Conservation (phyloP, 2,113 vertebrate genomes). For the Cavia aperea region DNA sequence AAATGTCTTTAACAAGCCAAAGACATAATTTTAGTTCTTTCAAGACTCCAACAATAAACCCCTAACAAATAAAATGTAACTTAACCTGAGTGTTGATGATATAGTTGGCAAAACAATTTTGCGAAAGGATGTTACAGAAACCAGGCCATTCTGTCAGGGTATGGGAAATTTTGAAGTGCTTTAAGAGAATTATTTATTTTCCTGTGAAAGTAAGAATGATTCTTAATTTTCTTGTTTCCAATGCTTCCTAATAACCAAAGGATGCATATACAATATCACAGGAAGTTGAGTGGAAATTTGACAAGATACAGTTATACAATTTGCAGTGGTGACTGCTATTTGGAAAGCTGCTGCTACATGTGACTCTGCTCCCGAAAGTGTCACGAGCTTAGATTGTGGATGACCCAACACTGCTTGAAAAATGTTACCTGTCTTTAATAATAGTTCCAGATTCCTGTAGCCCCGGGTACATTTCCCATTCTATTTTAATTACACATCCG, state of each 20-base stretch:
- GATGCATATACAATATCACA: background rate
- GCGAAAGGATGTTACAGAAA: constrained; percentile 19
- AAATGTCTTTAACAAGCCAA: constrained; percentile 51
- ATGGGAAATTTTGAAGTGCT: background rate
- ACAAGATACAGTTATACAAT: background rate
- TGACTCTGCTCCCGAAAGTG: background rate
- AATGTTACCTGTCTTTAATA: background rate
- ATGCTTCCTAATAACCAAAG: background rate
- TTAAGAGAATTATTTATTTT: constrained; percentile 11
- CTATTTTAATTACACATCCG: background rate
- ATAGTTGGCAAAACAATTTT: constrained; percentile 42
- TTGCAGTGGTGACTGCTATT: background rate
- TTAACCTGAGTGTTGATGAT: background rate
- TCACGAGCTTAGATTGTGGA: background rate
- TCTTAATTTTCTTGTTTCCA: background rate
- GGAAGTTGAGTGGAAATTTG: background rate
- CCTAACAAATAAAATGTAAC: constrained; percentile 33
- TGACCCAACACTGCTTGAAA: background rate
- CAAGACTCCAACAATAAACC: constrained; percentile 40
- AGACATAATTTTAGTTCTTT: constrained; percentile 46
- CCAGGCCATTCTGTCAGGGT: background rate
- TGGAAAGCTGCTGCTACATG: background rate
- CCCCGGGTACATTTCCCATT: background rate
- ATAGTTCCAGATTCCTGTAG: background rate
- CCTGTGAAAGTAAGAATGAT: background rate